A percentile compares a stretch with the other conserved stretches of the same genome.
Conservation (phyloP, 2,888 invertebrate species). For the Ethmia dodecea region DNA sequence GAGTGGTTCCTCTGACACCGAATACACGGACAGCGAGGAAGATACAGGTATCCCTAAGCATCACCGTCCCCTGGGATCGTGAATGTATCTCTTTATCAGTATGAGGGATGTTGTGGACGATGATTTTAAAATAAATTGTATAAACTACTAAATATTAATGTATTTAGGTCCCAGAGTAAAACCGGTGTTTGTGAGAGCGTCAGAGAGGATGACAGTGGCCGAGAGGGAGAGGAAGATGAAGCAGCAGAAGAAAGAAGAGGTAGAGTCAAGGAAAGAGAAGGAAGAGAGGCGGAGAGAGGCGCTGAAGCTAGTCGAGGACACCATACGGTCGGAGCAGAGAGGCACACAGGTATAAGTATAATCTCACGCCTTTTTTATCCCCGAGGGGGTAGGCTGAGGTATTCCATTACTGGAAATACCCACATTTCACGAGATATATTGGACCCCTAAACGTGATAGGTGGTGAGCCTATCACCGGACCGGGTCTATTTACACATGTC, state of each 20-base stretch:
- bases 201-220: conserved; percentile 95
- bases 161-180: conserved; percentile 94
- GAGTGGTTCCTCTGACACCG: conserved; percentile 89
- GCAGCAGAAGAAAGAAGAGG: conserved; percentile 89
- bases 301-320: conserved; percentile 92
- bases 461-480: too few species aligned
- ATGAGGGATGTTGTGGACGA: too few species aligned
- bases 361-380: too few species aligned
- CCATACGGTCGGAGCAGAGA: conserved; percentile 88
- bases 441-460: too few species aligned
- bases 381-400: background rate
- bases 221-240: conserved; percentile 94
- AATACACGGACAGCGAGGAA: conserved; percentile 92
- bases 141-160: too few species aligned
- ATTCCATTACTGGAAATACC: background rate
- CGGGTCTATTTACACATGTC: too few species aligned
- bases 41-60: conserved; percentile 84
- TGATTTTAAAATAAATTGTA: too few species aligned
- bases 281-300: conserved; percentile 95
- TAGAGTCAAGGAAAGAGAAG: conserved; percentile 88
- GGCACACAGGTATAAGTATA: conserved; percentile 68
- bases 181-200: conserved; percentile 95
- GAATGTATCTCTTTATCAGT: too few species aligned
- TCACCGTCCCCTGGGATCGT: too few species aligned
- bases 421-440: too few species aligned